Percentiles rank a stretch among this genome's conserved stretches.
Evolutionary conservation across 1,140 invertebrate genomes (phyloP).

Genomic region (Nephila pilipes): DNA sequence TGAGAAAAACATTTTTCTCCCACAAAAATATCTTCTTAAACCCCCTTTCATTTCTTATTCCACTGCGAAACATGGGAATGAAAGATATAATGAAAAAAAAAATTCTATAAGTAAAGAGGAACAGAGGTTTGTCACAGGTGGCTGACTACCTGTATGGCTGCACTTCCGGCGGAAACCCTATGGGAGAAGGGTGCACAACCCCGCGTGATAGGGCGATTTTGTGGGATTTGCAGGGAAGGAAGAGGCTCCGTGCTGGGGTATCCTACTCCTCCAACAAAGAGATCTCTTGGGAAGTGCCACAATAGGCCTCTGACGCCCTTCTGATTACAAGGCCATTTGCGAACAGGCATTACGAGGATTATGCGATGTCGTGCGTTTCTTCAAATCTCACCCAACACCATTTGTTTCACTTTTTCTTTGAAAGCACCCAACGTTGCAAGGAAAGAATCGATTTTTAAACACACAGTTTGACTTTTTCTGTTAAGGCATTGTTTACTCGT

Average conservation of each 20-base stretch:
- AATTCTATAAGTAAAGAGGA: neutral
- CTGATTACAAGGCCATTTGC: constrained; percentile 17
- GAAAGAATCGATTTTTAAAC: neutral
- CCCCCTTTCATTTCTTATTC: neutral
- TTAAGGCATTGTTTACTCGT: neutral
- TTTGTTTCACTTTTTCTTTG: constrained; percentile 5
- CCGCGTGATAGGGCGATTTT: constrained; percentile 29
- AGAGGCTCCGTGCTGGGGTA: constrained; percentile 18
- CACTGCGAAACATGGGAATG: neutral
- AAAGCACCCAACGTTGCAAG: neutral
- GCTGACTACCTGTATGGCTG: constrained; percentile 65
- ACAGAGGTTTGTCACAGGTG: constrained; percentile 61
- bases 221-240: constrained; percentile 40
- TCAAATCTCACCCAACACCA: neutral
- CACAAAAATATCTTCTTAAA: neutral
- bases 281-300: neutral
- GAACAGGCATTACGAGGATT: neutral
- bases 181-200: constrained; percentile 32
- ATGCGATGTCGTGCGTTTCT: constrained; percentile 3
- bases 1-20: constrained; percentile 28
- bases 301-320: neutral
- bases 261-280: neutral
- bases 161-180: constrained; percentile 56
- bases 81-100: neutral
- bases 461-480: neutral